A percentile compares a stretch with the other conserved stretches of the same genome.
These are phyloP conservation scores for Eueremaeus valkanovi DNA, from an alignment of 2,888 invertebrate genomes.

Conservation along the genomic window DNA sequence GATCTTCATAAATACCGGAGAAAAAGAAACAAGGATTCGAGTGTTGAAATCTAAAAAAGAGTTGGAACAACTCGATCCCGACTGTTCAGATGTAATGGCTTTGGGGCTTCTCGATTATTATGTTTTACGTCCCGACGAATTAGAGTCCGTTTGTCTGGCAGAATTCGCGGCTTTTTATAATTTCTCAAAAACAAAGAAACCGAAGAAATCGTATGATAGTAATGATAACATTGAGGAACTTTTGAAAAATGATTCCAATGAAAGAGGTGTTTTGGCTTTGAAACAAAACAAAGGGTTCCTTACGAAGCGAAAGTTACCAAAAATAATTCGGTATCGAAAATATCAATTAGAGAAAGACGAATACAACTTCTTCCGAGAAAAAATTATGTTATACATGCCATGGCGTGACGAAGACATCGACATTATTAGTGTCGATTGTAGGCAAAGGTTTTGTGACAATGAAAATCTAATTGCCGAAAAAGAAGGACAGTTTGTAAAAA, in stretches of 20 bases:
- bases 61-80: slow-evolving; percentile 39
- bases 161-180: slow-evolving; percentile 48
- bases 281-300: too few species aligned
- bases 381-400: slow-evolving; percentile 49
- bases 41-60: slow-evolving; percentile 48
- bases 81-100: slow-evolving; percentile 32
- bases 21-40: slow-evolving; percentile 47
- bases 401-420: slow-evolving; percentile 45
- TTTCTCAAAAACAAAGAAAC: background rate
- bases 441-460: too few species aligned
- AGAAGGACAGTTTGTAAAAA: too few species aligned
- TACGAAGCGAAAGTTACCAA: background rate
- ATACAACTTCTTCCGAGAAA: slow-evolving; percentile 48
- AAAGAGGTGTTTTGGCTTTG: too few species aligned
- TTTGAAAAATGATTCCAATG: too few species aligned
- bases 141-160: slow-evolving; percentile 49
- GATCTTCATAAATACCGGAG: slow-evolving; percentile 47
- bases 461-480: too few species aligned
- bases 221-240: slow-evolving; percentile 26
- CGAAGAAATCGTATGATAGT: too few species aligned
- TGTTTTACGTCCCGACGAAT: slow-evolving; percentile 46
- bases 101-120: slow-evolving; percentile 49
- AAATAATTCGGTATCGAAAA: background rate
- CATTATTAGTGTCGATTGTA: too few species aligned
- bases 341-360: background rate